These are phyloP conservation scores for Pristionchus pacificus DNA, from an alignment of 1,140 invertebrate species.

Conservation along the genomic window DNA sequence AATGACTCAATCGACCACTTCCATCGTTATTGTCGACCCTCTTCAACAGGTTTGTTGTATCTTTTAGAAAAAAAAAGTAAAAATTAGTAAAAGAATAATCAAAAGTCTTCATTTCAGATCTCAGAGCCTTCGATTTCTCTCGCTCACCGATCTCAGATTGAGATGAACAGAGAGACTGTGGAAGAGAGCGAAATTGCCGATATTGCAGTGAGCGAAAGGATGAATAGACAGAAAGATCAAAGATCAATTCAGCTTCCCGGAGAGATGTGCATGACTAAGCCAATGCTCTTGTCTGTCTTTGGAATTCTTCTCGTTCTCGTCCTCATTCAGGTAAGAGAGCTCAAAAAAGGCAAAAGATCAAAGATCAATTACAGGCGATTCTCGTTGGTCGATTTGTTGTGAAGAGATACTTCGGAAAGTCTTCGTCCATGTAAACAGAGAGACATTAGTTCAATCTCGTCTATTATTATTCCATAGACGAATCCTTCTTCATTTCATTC, in stretches of 20 bases:
- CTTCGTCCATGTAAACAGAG: too few species aligned
- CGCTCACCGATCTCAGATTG: background rate
- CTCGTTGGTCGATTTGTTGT: background rate
- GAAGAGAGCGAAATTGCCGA: too few species aligned
- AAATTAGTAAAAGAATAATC: too few species aligned
- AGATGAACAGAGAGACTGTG: background rate
- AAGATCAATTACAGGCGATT: background rate
- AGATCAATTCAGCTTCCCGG: background rate
- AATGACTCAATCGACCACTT: conserved; percentile 52
- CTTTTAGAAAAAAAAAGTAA: conserved; percentile 32
- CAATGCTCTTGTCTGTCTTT: conserved; percentile 35
- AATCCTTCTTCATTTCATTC: background rate
- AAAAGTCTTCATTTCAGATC: conserved; percentile 7
- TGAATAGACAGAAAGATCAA: background rate
- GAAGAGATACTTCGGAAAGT: background rate
- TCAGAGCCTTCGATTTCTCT: conserved; percentile 16
- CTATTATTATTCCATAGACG: too few species aligned
- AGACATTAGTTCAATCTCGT: too few species aligned
- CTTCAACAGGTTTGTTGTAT: conserved; percentile 42
- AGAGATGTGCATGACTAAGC: conserved; percentile 45
- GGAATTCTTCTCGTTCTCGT: conserved; percentile 22
- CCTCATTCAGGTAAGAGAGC: background rate
- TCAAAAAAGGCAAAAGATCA: background rate
- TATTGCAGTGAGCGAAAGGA: background rate
- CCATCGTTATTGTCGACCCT: conserved; percentile 52